phyloP scores from a whole-genome alignment of 2,888 invertebrate species.

The Ichneumoninae sp. region DNA sequence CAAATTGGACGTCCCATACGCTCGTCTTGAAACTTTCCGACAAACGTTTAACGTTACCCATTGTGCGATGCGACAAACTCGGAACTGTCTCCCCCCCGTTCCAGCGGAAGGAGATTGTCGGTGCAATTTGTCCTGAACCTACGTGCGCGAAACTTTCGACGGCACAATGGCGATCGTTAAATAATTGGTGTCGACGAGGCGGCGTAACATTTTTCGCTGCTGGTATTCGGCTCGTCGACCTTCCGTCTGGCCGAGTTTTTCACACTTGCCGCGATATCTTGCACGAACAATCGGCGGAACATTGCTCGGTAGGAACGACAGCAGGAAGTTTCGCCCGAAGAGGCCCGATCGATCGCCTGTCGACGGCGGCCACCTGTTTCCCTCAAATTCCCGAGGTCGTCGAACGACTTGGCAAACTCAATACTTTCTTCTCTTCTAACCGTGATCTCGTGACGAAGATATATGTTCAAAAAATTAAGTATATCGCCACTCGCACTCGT shows the following conservation, averaged over 20 bases:
- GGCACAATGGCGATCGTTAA: background rate
- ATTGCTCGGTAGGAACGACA: background rate
- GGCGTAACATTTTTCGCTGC: slow-evolving; percentile 4
- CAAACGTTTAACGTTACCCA: slow-evolving; percentile 26
- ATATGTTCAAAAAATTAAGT: background rate
- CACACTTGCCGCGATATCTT: slow-evolving; percentile 19
- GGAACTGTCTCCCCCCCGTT: background rate
- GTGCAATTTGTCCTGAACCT: background rate
- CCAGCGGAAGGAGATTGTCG: background rate
- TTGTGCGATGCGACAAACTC: slow-evolving; percentile 27
- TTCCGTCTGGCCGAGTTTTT: slow-evolving; percentile 2
- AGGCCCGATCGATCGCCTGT: slow-evolving; percentile 23
- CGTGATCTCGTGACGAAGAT: background rate
- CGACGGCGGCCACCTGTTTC: slow-evolving; percentile 39
- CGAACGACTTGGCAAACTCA: slow-evolving; percentile 27
- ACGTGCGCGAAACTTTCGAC: slow-evolving; percentile 24
- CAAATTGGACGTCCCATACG: slow-evolving; percentile 20
- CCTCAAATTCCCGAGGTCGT: slow-evolving; percentile 1
- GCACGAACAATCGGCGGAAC: slow-evolving; percentile 10
- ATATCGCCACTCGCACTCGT: background rate
- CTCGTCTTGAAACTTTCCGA: slow-evolving; percentile 32
- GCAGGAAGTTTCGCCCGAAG: slow-evolving; percentile 1
- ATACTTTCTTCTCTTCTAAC: background rate
- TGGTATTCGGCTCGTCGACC: slow-evolving; percentile 31
- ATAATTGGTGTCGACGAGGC: background rate